A percentile compares a stretch with the other conserved stretches of the same genome.
Conservation (phyloP, 2,888 invertebrate species). For the Heliconius sara region DNA sequence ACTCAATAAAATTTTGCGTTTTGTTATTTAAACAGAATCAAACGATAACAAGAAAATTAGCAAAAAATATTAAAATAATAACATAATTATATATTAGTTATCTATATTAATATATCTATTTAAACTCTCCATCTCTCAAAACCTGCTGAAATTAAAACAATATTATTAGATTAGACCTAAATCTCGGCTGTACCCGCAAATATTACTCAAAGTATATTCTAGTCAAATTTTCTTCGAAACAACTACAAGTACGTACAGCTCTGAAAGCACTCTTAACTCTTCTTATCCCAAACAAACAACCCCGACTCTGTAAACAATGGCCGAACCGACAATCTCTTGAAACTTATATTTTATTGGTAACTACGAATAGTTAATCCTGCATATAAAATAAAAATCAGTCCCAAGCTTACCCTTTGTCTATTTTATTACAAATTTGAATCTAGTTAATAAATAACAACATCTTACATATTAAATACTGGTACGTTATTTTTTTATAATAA, state of each 20-base stretch:
- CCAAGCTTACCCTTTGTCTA: neutral
- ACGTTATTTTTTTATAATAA: too few relatives aligned
- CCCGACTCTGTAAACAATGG: conserved; percentile 18
- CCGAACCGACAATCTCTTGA: conserved; percentile 25
- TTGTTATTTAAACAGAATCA: neutral
- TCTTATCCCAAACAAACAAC: conserved; percentile 30
- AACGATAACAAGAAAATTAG: neutral
- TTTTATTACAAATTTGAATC: neutral
- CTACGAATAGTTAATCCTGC: conserved; percentile 19
- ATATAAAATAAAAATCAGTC: conserved; percentile 11
- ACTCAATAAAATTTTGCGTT: neutral
- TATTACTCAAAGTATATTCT: neutral
- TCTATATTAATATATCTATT: neutral
- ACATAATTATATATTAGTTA: neutral
- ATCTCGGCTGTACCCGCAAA: neutral
- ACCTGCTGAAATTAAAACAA: neutral
- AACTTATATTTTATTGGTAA: conserved; percentile 25
- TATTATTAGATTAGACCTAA: neutral
- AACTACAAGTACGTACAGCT: conserved; percentile 6
- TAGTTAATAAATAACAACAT: neutral
- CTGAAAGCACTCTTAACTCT: conserved; percentile 10
- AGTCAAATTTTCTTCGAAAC: conserved; percentile 21
- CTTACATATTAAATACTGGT: too few relatives aligned
- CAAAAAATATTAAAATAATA: too few relatives aligned
- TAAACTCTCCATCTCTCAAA: neutral